Evolutionary conservation across 1,140 invertebrate species (phyloP).

Genomic region (Tetraneura akinire): DNA sequence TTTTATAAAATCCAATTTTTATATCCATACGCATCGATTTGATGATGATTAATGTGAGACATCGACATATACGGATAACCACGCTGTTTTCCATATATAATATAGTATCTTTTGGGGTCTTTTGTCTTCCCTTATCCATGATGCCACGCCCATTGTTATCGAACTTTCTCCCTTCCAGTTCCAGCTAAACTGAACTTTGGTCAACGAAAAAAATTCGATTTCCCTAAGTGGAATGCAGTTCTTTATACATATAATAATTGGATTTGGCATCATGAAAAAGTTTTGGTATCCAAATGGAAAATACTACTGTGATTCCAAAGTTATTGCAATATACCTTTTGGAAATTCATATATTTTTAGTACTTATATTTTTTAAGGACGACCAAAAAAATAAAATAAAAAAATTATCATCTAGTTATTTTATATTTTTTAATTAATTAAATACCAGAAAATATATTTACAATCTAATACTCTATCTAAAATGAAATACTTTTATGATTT

Average conservation of each 20-base stretch:
- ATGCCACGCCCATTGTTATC: constrained; percentile 45
- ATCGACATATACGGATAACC: constrained; percentile 1
- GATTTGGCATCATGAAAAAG: background rate
- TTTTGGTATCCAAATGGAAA: background rate
- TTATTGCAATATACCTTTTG: background rate
- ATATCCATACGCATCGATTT: background rate
- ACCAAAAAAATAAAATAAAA: background rate
- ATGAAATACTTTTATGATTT: too few species aligned
- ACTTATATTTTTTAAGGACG: background rate
- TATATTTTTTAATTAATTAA: too few species aligned
- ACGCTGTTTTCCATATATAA: constrained; percentile 25
- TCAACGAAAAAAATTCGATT: constrained; percentile 46
- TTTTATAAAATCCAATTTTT: too few species aligned
- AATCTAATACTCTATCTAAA: too few species aligned
- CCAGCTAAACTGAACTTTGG: constrained; percentile 31
- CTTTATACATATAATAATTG: constrained; percentile 41
- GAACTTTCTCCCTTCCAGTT: constrained; percentile 43
- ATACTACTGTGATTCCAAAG: constrained; percentile 2
- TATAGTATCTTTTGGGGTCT: constrained; percentile 6
- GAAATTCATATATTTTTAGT: too few species aligned
- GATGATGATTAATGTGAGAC: constrained; percentile 31
- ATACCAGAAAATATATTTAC: too few species aligned
- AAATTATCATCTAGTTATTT: background rate
- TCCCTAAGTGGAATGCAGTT: constrained; percentile 39
- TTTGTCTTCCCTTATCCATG: constrained; percentile 48